Base-by-base conservation (phyloP, 2,113 vertebrate species). In the Azemiops feae region DNA sequence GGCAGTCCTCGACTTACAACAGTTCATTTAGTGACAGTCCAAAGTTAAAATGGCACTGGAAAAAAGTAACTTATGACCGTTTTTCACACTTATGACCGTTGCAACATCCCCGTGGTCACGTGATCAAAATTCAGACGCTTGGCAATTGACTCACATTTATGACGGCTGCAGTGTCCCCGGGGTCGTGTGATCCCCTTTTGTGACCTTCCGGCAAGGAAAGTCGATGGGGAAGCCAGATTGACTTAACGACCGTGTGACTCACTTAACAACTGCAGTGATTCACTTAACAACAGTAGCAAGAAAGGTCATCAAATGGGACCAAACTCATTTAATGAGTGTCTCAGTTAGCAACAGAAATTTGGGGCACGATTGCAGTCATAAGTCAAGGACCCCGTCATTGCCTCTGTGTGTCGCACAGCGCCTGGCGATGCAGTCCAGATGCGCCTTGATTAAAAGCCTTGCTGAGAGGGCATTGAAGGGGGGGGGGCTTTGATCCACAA, bases 401-500 rank as follows among this genome's bases (percentile, higher is more conserved):
- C 54, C 69, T 89, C 8, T 0, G 22, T n/a, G 2, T 9, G 7
- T 23, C 43, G 54, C 88, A 23, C 14, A 3, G 3, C 0, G 88
- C 18, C 92, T 53, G 45, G 87, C 88, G 60, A 93, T 85, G 74
- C 8, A 18, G 7, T 60, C 74, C 92, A 64, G 54, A 64, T 93
- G 88, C 52, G 54, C n/a, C 1, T 23, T 86, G 88, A 93, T 93
- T 90, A 93, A 93, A 93, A 55, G 74, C 53, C 47, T 55, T 23
- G 27, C 8, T 6, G 53, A 85, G 64, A 58, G 74, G 54, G 30
- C 74, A 45, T 58, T 93, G 45, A 6, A 60, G 3, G 3, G 0
- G 50, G 0, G 50, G 47, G 74, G 53, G n/a, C 88, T 86, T 89
- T 93, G 69, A 93, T 86, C 57, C 89, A 81, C 52, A 92, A 81